A percentile compares a stretch with the other conserved stretches of the same genome.
These are phyloP conservation scores for Fregetta grallaria DNA, from an alignment of 2,113 vertebrate species.

Conservation along the genomic window DNA sequence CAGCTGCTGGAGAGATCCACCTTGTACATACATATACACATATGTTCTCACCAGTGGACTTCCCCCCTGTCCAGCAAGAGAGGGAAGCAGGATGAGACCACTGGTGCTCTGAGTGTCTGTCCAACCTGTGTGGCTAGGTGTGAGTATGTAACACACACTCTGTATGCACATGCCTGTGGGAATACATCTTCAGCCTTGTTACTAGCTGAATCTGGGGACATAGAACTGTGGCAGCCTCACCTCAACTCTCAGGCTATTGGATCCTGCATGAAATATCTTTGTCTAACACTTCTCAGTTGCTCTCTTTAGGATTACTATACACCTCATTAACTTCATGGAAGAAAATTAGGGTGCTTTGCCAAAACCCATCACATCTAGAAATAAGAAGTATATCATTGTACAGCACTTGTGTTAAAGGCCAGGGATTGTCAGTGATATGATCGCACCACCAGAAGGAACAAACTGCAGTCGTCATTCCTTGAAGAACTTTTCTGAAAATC, in stretches of 20 bases:
- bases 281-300: not conserved
- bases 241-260: not conserved
- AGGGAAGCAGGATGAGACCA: not conserved
- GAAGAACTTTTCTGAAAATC: not conserved
- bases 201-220: not conserved
- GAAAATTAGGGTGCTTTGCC: slow-evolving; percentile 4
- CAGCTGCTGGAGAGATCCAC: not conserved
- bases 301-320: not conserved
- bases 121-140: not conserved
- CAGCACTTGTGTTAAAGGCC: not conserved
- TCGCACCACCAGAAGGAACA: not conserved
- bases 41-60: not conserved
- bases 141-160: fast-evolving
- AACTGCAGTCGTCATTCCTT: not conserved
- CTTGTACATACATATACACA: not conserved
- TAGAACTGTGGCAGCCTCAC: not conserved
- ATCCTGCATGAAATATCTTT: not conserved
- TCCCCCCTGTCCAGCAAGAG: not conserved
- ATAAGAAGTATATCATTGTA: not conserved
- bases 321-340: not conserved
- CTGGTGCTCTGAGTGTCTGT: not conserved
- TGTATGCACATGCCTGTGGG: fast-evolving
- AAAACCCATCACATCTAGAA: slow-evolving; percentile 20
- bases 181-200: not conserved
- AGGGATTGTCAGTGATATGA: not conserved